Base-by-base conservation (phyloP, 2,797 vertebrate genomes). In the Rhynchonycteris naso region DNA sequence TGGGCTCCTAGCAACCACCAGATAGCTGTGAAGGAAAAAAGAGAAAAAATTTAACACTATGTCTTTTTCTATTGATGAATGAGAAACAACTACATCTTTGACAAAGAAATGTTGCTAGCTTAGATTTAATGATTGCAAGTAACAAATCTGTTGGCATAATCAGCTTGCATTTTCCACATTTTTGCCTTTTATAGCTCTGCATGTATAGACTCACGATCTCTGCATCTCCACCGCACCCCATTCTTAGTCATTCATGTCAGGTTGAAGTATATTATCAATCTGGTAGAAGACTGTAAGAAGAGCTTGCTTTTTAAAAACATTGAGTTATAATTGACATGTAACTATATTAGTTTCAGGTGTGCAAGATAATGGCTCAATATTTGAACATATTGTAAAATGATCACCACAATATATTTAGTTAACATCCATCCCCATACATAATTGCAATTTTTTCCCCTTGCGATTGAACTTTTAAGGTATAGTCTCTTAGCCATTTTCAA, bases 1-100 rank as follows among this genome's bases (percentile, higher is more conserved):
- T 90, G 65, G 74, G 16, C 30, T 93, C 81, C 58, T 83, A 85
- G 81, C 56, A 90, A 95, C 74, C 52, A 84, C 50, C 28, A 66
- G 88, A 88, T 33, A 90, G 24, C 69, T 14, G 33, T 54, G 59
- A 79, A 95, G 30, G 61, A 84, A 71, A 69, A 7, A 93, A 79
- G 69, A 65, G 2, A 24, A 35, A 71, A 47, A 69, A 4, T 26
- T 86, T 58, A 71, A 76, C 12, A 58, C 14, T 33, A n/a, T 13
- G 0, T 5, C 56, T 75, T 93, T 91, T 88, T 38, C 58, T 78
- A 52, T 75, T 59, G 58, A 91, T 5, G 15, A 74, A 54, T 52
- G 84, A 21, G 50, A 71, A 92, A 86, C 35, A 9, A 75, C 21
- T 61, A 2, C 68, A 16, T 47, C 69, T 95, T 84, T 80, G 43